Evolutionary conservation across 2,113 vertebrate species (phyloP).

Genomic region (Genyomyrus donnyi): DNA sequence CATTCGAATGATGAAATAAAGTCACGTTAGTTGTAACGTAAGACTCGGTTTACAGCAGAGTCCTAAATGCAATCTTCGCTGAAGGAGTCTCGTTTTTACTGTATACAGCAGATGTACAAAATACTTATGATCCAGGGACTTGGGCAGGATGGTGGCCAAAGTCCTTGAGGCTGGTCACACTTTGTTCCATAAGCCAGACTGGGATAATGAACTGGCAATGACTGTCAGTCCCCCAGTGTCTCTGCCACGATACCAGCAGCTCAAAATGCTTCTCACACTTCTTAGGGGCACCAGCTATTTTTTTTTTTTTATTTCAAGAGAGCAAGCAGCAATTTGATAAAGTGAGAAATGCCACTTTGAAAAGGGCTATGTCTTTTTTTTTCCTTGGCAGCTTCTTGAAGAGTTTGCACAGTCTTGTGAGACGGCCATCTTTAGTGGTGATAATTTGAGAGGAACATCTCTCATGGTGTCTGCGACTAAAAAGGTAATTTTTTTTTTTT

Average conservation of each 20-base stretch:
- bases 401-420: not conserved
- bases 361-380: not conserved
- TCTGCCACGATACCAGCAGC: not conserved
- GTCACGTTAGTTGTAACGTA: not conserved
- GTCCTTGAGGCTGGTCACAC: not conserved
- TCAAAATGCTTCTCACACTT: not conserved
- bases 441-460: slow-evolving; percentile 4
- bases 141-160: not conserved
- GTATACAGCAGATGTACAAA: not conserved
- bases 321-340: not conserved
- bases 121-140: not conserved
- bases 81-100: not conserved
- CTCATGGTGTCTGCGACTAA: not conserved
- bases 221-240: not conserved
- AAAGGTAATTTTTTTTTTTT: not conserved
- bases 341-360: not conserved
- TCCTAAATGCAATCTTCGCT: not conserved
- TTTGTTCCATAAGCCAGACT: not conserved
- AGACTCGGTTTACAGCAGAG: not conserved
- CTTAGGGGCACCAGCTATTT: not conserved
- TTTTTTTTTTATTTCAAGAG: not conserved
- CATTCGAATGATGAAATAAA: not conserved
- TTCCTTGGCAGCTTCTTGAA: not conserved
- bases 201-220: not conserved
- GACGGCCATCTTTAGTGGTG: not conserved